Conservation (phyloP, 2,113 vertebrate genomes). For the Bolborhynchus lineola region DNA sequence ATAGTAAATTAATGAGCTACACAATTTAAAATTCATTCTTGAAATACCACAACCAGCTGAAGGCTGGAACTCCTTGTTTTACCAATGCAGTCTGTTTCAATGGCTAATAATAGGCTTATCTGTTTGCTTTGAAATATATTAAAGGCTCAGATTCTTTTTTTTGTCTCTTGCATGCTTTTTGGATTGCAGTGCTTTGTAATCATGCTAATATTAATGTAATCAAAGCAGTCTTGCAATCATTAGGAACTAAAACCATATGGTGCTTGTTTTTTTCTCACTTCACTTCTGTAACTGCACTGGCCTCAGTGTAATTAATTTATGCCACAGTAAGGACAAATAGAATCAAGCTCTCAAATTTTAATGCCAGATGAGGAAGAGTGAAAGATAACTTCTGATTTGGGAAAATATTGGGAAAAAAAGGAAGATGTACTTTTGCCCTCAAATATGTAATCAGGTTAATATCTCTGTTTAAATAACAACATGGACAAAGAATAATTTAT, state of each 20-base stretch:
- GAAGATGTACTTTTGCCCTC: neutral
- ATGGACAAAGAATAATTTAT: neutral
- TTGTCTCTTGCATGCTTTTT: neutral
- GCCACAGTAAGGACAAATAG: neutral
- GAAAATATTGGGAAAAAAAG: neutral
- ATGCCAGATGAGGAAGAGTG: rapidly evolving
- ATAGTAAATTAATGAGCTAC: neutral
- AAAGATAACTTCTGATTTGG: neutral
- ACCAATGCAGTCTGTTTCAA: neutral
- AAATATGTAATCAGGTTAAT: neutral
- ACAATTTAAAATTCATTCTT: neutral
- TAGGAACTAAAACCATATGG: neutral
- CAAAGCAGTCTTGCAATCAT: neutral
- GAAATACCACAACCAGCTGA: neutral
- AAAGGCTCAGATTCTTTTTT: neutral
- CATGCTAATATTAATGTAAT: conserved; percentile 10
- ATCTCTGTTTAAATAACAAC: neutral
- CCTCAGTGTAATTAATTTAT: neutral
- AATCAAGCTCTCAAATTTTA: neutral
- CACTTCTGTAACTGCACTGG: neutral
- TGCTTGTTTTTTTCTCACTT: neutral
- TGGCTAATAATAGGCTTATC: neutral
- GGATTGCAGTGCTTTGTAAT: neutral
- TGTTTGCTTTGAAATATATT: neutral
- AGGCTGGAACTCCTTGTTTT: neutral